Base-by-base conservation (phyloP, 2,888 invertebrate genomes). In the Panorpa germanica region DNA sequence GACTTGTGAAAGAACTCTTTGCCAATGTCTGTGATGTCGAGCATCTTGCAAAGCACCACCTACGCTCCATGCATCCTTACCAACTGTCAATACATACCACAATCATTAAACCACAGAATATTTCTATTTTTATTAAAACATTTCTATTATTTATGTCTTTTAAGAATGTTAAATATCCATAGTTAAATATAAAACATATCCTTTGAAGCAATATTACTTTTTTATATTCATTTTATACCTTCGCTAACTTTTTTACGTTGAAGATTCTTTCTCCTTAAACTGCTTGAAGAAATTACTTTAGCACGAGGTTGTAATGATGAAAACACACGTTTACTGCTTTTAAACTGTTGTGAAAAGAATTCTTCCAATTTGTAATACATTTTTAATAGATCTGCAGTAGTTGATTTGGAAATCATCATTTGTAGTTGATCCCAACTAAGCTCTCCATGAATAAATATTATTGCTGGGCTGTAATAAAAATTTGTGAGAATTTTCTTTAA, bases 291-390 rank as follows among this genome's bases (percentile, higher is more conserved):
- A n/a, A n/a, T n/a, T n/a, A n/a, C n/a, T n/a, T n/a, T 53, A 29
- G 53, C 48, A 18, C 61, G 55, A 2, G 70, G 63, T 48, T 60
- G 71, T 38, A 72, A 46, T 21, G 71, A 74, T 36, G 77, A 80
- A 49, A 93, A 83, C 4, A 88, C 90, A 3, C 91, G 65, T 50
- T 86, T 88, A 49, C 90, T 86, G 40, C 86, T 90, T 51, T 90
- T 88, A 50, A 95, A 90, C 59, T 96, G 95, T 52, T 93, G 93
- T 37, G 85, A 80, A 58, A 98, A 95, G 62, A 98, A 98, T 56
- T 95, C 91, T 44, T 91, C 90, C 19, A 98, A 63, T 48, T 95
- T 95, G 39, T 82, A 77, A 50, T 81, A 88, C 82, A 98, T 95
- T 60, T 95, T 96, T 28, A 93, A 61, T 35, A 98, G 61, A 59